Conservation (phyloP, 2,888 invertebrate species). For the Laothoe populi region DNA sequence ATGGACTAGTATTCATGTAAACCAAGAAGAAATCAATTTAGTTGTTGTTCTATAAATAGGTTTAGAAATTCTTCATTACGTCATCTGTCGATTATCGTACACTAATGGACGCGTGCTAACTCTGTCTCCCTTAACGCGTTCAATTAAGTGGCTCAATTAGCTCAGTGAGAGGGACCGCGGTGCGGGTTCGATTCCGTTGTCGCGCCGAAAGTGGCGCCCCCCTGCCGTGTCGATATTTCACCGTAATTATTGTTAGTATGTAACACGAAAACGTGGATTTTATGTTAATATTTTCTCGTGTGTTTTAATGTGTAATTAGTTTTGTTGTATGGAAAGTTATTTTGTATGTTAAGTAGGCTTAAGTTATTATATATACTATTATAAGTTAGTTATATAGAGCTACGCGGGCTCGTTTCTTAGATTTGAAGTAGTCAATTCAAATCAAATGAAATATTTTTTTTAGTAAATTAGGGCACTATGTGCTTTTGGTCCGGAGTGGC, state of each 20-base stretch:
- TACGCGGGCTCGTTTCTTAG: too few relatives aligned
- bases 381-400: too few relatives aligned
- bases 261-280: constrained; percentile 11
- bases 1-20: too few relatives aligned
- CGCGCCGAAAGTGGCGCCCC: constrained; percentile 37
- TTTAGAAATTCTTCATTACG: constrained; percentile 16
- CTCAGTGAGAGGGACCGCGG: constrained; percentile 40
- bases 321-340: constrained; percentile 9
- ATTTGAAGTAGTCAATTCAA: too few relatives aligned
- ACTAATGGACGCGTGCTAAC: constrained; percentile 36
- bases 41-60: too few relatives aligned
- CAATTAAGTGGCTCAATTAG: constrained; percentile 63
- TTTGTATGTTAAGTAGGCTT: not conserved
- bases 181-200: constrained; percentile 30
- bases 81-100: constrained; percentile 29
- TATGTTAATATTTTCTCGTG: constrained; percentile 19
- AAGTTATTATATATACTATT: too few relatives aligned
- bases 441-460: too few relatives aligned
- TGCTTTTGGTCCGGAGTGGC: too few relatives aligned
- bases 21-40: too few relatives aligned
- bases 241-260: constrained; percentile 26
- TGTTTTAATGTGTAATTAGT: constrained; percentile 23
- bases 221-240: constrained; percentile 42
- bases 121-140: constrained; percentile 43
- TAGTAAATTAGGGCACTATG: too few relatives aligned